These are phyloP conservation scores for Drosophila antonietae DNA, from an alignment of 2,888 invertebrate species.

Conservation along the genomic window DNA sequence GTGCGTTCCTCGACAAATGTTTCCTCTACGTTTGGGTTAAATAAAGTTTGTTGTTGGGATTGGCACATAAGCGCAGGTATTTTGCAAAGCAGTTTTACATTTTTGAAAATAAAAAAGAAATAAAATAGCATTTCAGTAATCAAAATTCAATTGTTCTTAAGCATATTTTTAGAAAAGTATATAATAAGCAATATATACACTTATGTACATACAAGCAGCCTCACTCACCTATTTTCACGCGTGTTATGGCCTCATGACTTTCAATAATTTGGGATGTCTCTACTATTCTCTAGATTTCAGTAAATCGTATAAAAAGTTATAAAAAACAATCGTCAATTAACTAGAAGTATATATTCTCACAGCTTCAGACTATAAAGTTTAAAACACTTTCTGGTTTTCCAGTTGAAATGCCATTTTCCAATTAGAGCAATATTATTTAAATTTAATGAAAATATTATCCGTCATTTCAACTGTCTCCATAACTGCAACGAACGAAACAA, in stretches of 20 bases:
- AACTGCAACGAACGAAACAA: constrained; percentile 30
- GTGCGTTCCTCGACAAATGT: constrained; percentile 84
- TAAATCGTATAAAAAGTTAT: constrained; percentile 52
- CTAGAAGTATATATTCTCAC: constrained; percentile 15
- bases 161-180: constrained; percentile 1
- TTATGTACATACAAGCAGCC: neutral
- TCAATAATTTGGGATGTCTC: constrained; percentile 84
- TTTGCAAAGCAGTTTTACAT: constrained; percentile 66
- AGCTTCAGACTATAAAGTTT: constrained; percentile 6
- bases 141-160: constrained; percentile 31
- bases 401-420: constrained; percentile 55
- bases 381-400: constrained; percentile 2
- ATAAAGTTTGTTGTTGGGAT: constrained; percentile 49
- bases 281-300: constrained; percentile 81
- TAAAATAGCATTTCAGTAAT: constrained; percentile 50
- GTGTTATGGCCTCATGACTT: constrained; percentile 83
- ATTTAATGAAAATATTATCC: constrained; percentile 7
- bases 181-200: neutral
- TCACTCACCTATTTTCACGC: constrained; percentile 84
- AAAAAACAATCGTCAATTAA: constrained; percentile 48
- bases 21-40: constrained; percentile 79
- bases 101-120: constrained; percentile 65
- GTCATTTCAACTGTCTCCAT: constrained; percentile 54
- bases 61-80: constrained; percentile 66
- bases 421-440: constrained; percentile 9